A percentile compares a stretch with the other conserved stretches of the same genome.
Evolutionary conservation across 1,140 invertebrate species (phyloP).

Genomic region (Artemia franciscana): DNA sequence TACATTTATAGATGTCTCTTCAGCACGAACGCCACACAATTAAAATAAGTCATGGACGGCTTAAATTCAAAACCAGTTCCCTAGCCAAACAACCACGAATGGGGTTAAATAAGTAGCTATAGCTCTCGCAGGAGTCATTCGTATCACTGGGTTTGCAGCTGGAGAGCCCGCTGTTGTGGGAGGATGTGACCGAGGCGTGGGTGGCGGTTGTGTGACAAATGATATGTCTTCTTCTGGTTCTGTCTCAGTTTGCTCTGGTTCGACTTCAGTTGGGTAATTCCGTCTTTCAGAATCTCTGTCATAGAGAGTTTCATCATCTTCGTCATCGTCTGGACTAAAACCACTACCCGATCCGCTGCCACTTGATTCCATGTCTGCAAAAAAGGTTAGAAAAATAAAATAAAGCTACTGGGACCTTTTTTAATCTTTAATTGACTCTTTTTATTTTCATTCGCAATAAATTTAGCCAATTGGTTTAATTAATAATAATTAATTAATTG

Average conservation of each 20-base stretch:
- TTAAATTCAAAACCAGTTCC: conserved; percentile 46
- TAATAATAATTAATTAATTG: background rate
- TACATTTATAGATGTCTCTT: no score
- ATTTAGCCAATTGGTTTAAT: background rate
- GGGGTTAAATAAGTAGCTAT: conserved; percentile 47
- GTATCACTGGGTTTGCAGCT: background rate
- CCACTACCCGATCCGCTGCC: conserved; percentile 15
- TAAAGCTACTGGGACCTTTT: background rate
- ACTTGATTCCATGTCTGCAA: conserved; percentile 12
- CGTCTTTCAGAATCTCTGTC: conserved; percentile 9
- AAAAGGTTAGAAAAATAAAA: conserved; percentile 3
- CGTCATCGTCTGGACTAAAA: conserved; percentile 21
- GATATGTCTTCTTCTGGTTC: background rate
- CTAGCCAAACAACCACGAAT: conserved; percentile 57
- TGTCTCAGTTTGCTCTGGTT: background rate
- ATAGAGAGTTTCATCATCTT: conserved; percentile 11
- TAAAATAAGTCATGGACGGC: no score
- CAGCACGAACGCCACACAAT: no score
- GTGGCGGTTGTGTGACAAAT: background rate
- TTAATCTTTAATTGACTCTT: background rate
- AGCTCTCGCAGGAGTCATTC: conserved; percentile 33
- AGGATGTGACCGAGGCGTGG: background rate
- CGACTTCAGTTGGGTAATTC: background rate
- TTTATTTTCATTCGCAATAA: background rate
- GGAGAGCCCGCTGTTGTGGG: background rate